Conservation (phyloP, 2,113 vertebrate genomes). For the Limnothrissa miodon region DNA sequence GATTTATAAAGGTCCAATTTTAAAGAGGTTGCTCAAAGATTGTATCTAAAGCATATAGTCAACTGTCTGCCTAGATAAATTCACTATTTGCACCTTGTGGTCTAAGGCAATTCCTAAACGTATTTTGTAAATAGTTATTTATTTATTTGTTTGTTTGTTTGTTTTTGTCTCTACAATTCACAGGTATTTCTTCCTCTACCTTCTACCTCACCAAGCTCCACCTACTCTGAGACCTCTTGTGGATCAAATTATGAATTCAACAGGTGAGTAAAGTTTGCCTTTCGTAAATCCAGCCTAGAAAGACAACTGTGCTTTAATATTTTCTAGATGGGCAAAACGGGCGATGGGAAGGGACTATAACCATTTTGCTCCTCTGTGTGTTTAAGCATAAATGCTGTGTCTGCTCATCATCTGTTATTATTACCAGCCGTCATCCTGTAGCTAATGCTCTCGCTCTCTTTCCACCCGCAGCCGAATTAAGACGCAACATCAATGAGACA, state of each 20-base stretch:
- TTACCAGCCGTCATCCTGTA: not conserved
- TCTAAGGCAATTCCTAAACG: not conserved
- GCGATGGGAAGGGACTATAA: not conserved
- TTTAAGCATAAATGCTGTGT: not conserved
- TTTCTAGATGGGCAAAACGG: not conserved
- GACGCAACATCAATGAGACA: slow-evolving; percentile 78
- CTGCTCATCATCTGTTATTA: not conserved
- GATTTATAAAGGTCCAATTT: not conserved
- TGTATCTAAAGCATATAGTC: not conserved
- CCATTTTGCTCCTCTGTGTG: not conserved
- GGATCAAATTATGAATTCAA: slow-evolving; percentile 83
- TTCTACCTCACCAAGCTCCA: slow-evolving; percentile 86
- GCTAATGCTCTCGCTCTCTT: slow-evolving; percentile 17
- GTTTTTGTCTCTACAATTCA: slow-evolving; percentile 36
- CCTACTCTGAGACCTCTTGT: slow-evolving; percentile 75
- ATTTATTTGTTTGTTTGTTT: slow-evolving; percentile 48
- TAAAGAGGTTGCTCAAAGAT: not conserved
- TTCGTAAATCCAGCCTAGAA: not conserved
- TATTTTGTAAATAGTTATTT: slow-evolving; percentile 33
- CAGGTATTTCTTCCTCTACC: slow-evolving; percentile 93
- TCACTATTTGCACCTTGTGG: not conserved
- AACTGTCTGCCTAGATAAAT: not conserved
- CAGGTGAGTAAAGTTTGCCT: slow-evolving; percentile 70
- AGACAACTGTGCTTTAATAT: not conserved
- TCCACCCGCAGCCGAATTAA: slow-evolving; percentile 75